Conservation (phyloP, 2,797 vertebrate genomes). For the Myripristis jacobus region DNA sequence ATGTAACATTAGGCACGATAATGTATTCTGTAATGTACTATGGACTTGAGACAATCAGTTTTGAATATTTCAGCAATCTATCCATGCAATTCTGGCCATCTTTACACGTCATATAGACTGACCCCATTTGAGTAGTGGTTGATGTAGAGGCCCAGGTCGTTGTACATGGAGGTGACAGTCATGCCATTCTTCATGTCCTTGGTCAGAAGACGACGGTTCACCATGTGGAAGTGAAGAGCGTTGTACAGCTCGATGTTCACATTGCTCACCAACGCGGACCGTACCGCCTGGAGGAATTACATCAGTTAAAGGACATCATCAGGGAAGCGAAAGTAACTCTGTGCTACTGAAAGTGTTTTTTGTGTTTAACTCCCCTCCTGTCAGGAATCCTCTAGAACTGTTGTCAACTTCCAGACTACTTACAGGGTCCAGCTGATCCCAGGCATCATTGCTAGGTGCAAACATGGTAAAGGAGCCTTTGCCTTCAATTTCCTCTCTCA, state of each 20-base stretch:
- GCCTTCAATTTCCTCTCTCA: conserved; percentile 91
- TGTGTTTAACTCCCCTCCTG: neutral
- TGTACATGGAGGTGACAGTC: conserved; percentile 89
- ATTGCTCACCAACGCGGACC: conserved; percentile 86
- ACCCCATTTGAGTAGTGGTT: conserved; percentile 98
- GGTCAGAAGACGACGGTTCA: conserved; percentile 90
- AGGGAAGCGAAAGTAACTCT: neutral
- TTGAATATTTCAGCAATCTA: neutral
- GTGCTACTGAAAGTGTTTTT: neutral
- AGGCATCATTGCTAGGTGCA: conserved; percentile 94
- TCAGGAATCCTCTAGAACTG: neutral
- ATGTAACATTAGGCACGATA: neutral
- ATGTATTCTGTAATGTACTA: too few relatives aligned
- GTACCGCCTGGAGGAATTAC: conserved; percentile 79
- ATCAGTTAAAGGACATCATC: neutral
- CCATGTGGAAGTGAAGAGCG: conserved; percentile 92
- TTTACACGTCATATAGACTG: conserved; percentile 38
- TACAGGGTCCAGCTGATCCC: conserved; percentile 88
- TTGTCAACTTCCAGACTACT: conserved; percentile 60
- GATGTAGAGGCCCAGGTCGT: conserved; percentile 87
- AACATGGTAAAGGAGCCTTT: conserved; percentile 92
- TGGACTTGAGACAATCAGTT: too few relatives aligned
- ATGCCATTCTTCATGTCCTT: conserved; percentile 95
- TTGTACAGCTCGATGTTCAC: conserved; percentile 92
- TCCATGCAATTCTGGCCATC: neutral